Evolutionary conservation across 2,113 vertebrate species (phyloP).

Genomic region (Lophochroa leadbeateri): DNA sequence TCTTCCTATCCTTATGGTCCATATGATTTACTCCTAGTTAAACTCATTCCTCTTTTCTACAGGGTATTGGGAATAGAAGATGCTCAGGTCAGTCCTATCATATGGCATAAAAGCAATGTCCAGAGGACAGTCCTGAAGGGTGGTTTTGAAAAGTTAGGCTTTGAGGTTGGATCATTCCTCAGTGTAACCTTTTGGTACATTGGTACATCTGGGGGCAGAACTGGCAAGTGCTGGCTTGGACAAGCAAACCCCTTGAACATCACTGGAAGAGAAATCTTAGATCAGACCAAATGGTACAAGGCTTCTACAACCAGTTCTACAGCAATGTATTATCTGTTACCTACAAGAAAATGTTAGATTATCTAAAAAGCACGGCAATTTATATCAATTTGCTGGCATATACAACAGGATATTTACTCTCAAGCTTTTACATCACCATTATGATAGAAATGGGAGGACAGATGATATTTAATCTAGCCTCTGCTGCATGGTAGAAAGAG

Average conservation of each 20-base stretch:
- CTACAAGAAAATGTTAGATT: not conserved
- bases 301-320: not conserved
- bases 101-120: not conserved
- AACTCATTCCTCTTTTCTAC: not conserved
- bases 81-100: rapidly evolving
- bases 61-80: not conserved
- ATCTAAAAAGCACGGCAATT: not conserved
- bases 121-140: not conserved
- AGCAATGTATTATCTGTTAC: not conserved
- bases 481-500: not conserved
- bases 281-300: not conserved
- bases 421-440: not conserved
- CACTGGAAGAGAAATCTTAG: not conserved
- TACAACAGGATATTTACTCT: not conserved
- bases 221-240: not conserved
- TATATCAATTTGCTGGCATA: not conserved
- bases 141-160: not conserved
- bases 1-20: not conserved
- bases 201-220: not conserved
- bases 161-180: not conserved
- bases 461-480: not conserved
- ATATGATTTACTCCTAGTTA: not conserved
- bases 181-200: not conserved
- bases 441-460: not conserved
- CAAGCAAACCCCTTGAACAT: not conserved